These are phyloP conservation scores for Samia ricini DNA, from an alignment of 1,140 invertebrate species.

Conservation along the genomic window DNA sequence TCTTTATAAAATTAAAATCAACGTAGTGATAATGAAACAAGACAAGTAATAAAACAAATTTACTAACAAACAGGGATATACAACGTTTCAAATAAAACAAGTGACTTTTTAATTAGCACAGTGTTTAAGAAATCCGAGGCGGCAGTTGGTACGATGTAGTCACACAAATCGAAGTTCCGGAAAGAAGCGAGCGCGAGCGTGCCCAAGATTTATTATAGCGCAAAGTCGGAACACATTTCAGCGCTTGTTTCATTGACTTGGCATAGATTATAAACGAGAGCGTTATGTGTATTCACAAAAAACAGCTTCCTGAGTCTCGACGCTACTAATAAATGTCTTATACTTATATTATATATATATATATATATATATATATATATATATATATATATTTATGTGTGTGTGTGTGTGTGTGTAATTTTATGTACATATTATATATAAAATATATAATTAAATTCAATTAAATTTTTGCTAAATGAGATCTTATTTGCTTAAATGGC, in stretches of 20 bases:
- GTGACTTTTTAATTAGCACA: not conserved
- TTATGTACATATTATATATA: too few relatives aligned
- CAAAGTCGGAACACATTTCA: not conserved
- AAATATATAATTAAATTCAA: too few relatives aligned
- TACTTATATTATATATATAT: too few relatives aligned
- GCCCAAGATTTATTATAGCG: not conserved
- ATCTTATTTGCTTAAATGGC: too few relatives aligned
- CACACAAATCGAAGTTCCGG: not conserved
- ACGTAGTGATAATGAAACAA: too few relatives aligned
- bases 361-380: too few relatives aligned
- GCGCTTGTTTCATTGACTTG: not conserved
- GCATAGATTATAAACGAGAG: not conserved
- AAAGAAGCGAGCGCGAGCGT: not conserved
- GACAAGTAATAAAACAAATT: not conserved
- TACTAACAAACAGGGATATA: not conserved
- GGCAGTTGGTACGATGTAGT: not conserved
- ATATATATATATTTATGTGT: too few relatives aligned
- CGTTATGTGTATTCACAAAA: not conserved
- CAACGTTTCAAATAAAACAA: not conserved
- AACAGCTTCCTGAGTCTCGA: too few relatives aligned
- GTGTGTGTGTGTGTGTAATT: too few relatives aligned
- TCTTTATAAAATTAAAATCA: too few relatives aligned
- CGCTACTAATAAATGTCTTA: too few relatives aligned
- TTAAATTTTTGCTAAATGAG: too few relatives aligned
- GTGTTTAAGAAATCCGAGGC: not conserved